A percentile compares a stretch with the other conserved stretches of the same genome.
Conservation (phyloP, 2,888 invertebrate genomes). For the Cylloceria caligata region DNA sequence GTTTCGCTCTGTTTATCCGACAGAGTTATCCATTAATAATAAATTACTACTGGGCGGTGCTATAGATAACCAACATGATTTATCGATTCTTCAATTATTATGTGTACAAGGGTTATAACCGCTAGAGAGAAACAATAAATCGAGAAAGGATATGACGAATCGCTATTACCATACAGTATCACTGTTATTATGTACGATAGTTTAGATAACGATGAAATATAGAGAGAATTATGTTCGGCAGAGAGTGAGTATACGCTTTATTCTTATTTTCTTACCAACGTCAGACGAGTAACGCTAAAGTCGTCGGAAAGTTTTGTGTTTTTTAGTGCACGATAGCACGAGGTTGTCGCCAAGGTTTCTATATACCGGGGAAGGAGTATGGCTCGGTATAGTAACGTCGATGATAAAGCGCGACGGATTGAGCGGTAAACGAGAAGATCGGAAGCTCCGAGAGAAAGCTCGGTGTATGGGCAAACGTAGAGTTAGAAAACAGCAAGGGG, state of each 20-base stretch:
- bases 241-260: conserved; percentile 26
- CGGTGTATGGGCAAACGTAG: conserved; percentile 56
- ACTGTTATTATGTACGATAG: conserved; percentile 36
- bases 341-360: conserved; percentile 49
- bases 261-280: conserved; percentile 23
- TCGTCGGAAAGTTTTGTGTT: conserved; percentile 54
- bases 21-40: conserved; percentile 62
- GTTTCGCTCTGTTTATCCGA: conserved; percentile 45
- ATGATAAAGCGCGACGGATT: conserved; percentile 62
- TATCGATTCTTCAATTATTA: conserved; percentile 60
- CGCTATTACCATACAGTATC: conserved; percentile 38
- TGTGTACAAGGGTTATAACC: conserved; percentile 26
- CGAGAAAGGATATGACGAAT: conserved; percentile 60
- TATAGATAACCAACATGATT: conserved; percentile 50
- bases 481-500: conserved; percentile 5
- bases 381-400: conserved; percentile 40
- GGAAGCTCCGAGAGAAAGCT: conserved; percentile 61
- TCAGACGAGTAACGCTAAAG: conserved; percentile 44
- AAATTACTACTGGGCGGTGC: conserved; percentile 55
- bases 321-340: conserved; percentile 43
- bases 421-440: conserved; percentile 65
- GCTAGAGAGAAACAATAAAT: conserved; percentile 57
- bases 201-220: conserved; percentile 50
- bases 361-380: conserved; percentile 7
- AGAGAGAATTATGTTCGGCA: conserved; percentile 45